These are phyloP conservation scores for Punctoribates punctum DNA, from an alignment of 2,888 invertebrate genomes.

Conservation along the genomic window DNA sequence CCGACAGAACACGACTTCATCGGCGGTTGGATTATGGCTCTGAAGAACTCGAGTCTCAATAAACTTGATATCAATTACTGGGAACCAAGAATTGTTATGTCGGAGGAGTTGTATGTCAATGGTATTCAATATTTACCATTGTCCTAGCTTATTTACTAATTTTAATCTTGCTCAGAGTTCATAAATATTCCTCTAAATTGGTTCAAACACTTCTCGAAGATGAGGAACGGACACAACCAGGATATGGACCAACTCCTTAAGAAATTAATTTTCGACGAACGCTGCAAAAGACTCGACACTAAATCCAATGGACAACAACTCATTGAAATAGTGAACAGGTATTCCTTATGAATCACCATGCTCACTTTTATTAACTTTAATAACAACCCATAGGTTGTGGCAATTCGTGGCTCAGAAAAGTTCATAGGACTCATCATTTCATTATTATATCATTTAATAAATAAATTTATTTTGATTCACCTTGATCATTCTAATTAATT, in stretches of 20 bases:
- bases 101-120: background rate
- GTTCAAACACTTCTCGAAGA: slow-evolving; percentile 23
- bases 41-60: background rate
- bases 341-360: background rate
- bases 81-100: slow-evolving; percentile 26
- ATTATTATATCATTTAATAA: background rate
- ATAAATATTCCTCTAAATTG: slow-evolving; percentile 40
- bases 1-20: slow-evolving; percentile 34
- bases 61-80: slow-evolving; percentile 28
- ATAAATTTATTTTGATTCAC: too few species aligned
- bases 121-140: too few species aligned
- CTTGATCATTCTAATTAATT: too few species aligned
- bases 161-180: slow-evolving; percentile 19
- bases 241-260: background rate
- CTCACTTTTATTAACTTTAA: background rate
- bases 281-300: background rate
- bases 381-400: background rate
- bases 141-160: too few species aligned
- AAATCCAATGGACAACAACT: background rate
- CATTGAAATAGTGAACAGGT: slow-evolving; percentile 21
- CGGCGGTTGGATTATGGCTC: slow-evolving; percentile 5
- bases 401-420: background rate
- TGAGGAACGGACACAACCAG: slow-evolving; percentile 10
- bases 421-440: background rate
- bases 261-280: background rate